Evolutionary conservation across 2,113 vertebrate genomes (phyloP).

Genomic region (Tupaia tana): DNA sequence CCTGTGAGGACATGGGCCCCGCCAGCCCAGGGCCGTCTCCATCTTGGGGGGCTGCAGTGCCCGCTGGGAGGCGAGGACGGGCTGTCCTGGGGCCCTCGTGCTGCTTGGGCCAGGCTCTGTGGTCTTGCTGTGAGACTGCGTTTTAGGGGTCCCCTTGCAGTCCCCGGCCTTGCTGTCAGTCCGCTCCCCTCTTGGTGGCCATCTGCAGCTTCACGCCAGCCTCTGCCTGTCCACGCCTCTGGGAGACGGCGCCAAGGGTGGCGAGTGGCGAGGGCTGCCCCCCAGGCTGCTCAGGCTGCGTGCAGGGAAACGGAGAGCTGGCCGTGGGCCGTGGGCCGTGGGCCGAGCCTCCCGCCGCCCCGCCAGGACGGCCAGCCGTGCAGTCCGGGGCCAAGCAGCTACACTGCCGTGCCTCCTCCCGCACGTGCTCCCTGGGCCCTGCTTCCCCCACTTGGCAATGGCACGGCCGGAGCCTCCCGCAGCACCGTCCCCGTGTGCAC

Average conservation of each 20-base stretch:
- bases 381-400: too few species aligned
- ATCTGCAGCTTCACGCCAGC: background rate
- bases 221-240: fast-evolving
- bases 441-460: too few species aligned
- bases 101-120: background rate
- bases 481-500: too few species aligned
- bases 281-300: background rate
- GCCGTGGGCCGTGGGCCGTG: too few species aligned
- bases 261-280: background rate
- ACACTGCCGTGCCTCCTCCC: too few species aligned
- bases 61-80: too few species aligned
- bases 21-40: too few species aligned
- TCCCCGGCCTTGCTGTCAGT: background rate
- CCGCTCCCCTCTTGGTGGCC: background rate
- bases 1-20: background rate
- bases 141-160: background rate
- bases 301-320: background rate
- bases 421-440: too few species aligned
- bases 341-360: too few species aligned
- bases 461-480: too few species aligned
- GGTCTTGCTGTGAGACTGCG: background rate
- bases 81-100: fast-evolving
- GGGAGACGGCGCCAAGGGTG: background rate
- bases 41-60: too few species aligned
- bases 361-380: too few species aligned